These are phyloP conservation scores for Pseudoatta argentina DNA, from an alignment of 1,140 invertebrate species.

Conservation along the genomic window DNA sequence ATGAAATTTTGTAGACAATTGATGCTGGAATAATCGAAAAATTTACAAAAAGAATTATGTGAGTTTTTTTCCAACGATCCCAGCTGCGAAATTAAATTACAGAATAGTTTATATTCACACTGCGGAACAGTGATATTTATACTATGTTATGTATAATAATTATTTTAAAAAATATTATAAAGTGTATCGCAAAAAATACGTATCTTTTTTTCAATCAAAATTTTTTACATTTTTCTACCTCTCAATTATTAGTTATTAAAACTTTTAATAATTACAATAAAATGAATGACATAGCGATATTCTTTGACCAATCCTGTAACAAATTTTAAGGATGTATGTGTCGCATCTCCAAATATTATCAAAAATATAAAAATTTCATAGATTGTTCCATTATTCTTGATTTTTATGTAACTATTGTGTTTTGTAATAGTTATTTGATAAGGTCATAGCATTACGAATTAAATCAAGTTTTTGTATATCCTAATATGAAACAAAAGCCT, in stretches of 20 bases:
- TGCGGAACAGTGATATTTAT: not conserved
- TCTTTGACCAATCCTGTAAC: not conserved
- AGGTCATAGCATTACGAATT: no score
- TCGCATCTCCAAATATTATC: no score
- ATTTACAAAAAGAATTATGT: not conserved
- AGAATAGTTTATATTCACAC: not conserved
- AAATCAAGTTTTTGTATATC: no score
- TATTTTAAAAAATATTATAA: not conserved
- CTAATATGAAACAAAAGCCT: no score
- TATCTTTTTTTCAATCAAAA: not conserved
- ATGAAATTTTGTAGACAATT: not conserved
- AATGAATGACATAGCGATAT: not conserved
- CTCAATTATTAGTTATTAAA: not conserved
- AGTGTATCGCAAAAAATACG: not conserved
- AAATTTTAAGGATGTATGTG: not conserved
- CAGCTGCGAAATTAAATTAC: slow-evolving; percentile 12
- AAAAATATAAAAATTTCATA: no score
- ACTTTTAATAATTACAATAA: not conserved
- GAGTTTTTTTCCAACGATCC: not conserved
- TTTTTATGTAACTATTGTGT: no score
- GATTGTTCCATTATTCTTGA: no score
- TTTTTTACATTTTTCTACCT: not conserved
- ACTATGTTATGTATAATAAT: not conserved
- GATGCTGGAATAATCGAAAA: not conserved
- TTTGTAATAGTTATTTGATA: no score